These are phyloP conservation scores for Bradypus variegatus DNA, from an alignment of 2,797 vertebrate species.

Conservation along the genomic window DNA sequence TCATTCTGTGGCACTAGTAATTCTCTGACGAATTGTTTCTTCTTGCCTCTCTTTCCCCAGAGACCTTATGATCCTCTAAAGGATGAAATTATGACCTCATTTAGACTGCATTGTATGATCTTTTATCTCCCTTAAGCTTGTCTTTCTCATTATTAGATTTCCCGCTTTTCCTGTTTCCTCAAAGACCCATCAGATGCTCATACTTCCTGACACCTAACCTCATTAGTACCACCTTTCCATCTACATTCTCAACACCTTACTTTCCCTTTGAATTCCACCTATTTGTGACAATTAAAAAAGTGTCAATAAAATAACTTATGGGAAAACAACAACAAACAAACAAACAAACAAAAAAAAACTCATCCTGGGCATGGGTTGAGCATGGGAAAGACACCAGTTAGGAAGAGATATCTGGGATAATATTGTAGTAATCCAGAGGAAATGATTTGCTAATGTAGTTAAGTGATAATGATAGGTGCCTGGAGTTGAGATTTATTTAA, in stretches of 20 bases:
- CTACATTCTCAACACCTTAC: neutral
- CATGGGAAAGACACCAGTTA: neutral
- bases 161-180: neutral
- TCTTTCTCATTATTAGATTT: constrained; percentile 15
- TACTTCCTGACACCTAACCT: neutral
- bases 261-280: neutral
- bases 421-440: neutral
- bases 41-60: neutral
- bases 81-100: neutral
- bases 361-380: neutral
- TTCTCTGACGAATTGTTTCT: constrained; percentile 1
- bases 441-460: neutral
- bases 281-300: neutral
- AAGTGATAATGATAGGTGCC: neutral
- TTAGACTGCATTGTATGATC: neutral
- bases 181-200: neutral
- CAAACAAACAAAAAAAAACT: too few relatives aligned
- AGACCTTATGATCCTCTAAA: neutral
- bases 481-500: neutral
- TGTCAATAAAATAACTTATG: too few relatives aligned
- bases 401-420: neutral
- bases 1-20: neutral
- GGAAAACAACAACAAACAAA: too few relatives aligned
- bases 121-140: neutral
- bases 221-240: neutral